Evolutionary conservation across 2,113 vertebrate species (phyloP).

Genomic region (Epinephelus fuscoguttatus): DNA sequence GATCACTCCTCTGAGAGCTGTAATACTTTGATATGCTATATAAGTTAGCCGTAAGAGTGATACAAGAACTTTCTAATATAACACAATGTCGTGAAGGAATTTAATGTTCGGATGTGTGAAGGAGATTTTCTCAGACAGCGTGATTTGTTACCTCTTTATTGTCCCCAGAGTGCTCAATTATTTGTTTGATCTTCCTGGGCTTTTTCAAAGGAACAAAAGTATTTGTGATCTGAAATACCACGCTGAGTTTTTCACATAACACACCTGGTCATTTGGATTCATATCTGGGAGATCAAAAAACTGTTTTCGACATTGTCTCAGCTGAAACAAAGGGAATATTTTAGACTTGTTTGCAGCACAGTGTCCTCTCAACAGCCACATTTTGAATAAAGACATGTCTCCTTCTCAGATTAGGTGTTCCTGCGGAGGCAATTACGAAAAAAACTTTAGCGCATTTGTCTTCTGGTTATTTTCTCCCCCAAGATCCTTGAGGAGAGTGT

Average conservation of each 20-base stretch:
- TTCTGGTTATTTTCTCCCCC: slow-evolving; percentile 22
- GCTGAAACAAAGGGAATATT: slow-evolving; percentile 21
- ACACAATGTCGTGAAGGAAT: slow-evolving; percentile 40
- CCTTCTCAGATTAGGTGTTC: slow-evolving; percentile 13
- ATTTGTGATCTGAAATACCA: slow-evolving; percentile 46
- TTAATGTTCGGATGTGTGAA: slow-evolving; percentile 15
- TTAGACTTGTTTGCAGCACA: slow-evolving; percentile 29
- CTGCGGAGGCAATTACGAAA: slow-evolving; percentile 19
- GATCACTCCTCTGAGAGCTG: slow-evolving; percentile 50
- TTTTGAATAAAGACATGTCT: slow-evolving; percentile 42
- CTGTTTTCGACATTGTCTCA: slow-evolving; percentile 16
- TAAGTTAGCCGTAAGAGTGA: slow-evolving; percentile 38
- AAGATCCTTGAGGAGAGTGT: slow-evolving; percentile 21
- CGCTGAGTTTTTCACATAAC: slow-evolving; percentile 33
- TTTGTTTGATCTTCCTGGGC: slow-evolving; percentile 52
- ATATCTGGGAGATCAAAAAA: slow-evolving; percentile 43
- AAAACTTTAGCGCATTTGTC: slow-evolving; percentile 5
- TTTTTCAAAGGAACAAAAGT: slow-evolving; percentile 56
- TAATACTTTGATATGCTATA: slow-evolving; percentile 60
- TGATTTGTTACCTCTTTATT: slow-evolving; percentile 52
- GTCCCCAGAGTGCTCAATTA: slow-evolving; percentile 33
- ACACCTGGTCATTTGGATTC: slow-evolving; percentile 36
- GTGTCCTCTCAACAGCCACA: background rate
- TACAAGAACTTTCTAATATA: slow-evolving; percentile 42
- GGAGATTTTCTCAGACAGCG: slow-evolving; percentile 6